A percentile compares a stretch with the other conserved stretches of the same genome.
phyloP scores from a whole-genome alignment of 2,888 invertebrate genomes.

The Cepaea hortensis region DNA sequence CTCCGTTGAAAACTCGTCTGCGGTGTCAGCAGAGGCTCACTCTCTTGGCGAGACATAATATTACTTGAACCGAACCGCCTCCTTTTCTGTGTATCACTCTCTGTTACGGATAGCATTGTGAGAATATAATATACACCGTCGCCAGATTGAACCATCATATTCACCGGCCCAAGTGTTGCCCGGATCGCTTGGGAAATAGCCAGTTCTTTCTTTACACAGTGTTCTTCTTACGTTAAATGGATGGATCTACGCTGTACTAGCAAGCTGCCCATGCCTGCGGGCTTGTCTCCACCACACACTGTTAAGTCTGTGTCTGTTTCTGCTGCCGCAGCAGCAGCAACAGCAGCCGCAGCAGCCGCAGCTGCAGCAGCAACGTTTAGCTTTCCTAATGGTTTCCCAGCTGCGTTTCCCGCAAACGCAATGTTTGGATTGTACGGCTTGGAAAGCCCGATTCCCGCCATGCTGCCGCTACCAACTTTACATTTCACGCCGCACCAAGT shows the following conservation, averaged over 20 bases:
- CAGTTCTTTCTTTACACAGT: not conserved
- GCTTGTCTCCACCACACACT: conserved; percentile 33
- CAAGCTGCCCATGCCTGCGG: conserved; percentile 50
- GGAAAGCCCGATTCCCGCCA: conserved; percentile 53
- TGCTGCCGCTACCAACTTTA: conserved; percentile 71
- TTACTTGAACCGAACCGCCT: conserved; percentile 44
- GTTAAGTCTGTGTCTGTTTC: conserved; percentile 37
- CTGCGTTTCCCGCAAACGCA: not conserved
- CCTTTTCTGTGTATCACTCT: conserved; percentile 38
- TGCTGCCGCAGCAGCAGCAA: conserved; percentile 23
- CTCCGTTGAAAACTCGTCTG: conserved; percentile 21
- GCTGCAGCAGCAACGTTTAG: conserved; percentile 42
- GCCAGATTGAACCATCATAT: conserved; percentile 12
- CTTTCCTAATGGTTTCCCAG: conserved; percentile 38
- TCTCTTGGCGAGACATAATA: conserved; percentile 39
- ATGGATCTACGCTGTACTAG: conserved; percentile 54
- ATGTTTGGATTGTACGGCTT: conserved; percentile 56
- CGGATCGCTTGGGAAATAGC: not conserved
- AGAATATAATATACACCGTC: conserved; percentile 37
- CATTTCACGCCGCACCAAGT: conserved; percentile 75
- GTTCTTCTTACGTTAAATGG: conserved; percentile 41
- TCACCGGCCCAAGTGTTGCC: conserved; percentile 12
- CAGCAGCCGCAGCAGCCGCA: conserved; percentile 42
- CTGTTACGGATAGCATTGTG: conserved; percentile 45
- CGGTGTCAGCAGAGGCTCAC: conserved; percentile 24